Base-by-base conservation (phyloP, 1,140 invertebrate species). In the Drosophila nasuta region DNA sequence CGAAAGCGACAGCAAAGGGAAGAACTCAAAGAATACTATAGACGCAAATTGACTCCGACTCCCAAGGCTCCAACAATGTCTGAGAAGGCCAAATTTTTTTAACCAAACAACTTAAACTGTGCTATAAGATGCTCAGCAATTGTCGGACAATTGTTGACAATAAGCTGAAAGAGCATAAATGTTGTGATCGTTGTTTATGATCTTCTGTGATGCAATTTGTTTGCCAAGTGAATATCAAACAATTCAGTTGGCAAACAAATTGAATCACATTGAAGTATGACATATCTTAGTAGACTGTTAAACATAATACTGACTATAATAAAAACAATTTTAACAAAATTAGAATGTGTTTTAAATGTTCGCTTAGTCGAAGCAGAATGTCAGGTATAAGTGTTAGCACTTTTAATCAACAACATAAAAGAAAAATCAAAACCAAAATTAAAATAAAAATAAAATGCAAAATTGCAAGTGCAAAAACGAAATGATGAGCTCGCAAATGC, bases 401-500 rank as follows among this genome's bases (percentile, higher is more conserved):
- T 25, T 63, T 41, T 52, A 38, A 20, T 17, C 43, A 10, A 57
- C 17, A 41, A n/a, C 25, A 41, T 20, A 20, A 15, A 17, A 25
- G 17, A 38, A 35, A 38, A 52, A n/a, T 10, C 11, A 51, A 51
- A 52, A 10, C 48, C n/a, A 54, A 30, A 54, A 1, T 25, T 11
- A 49, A 49, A 49, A 49, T 25, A 11, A 35, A n/a, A 54, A 54
- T 35, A 8, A 15, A 54, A 8, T 1, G 15, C 25, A 48, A 81
- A 77, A 69, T 82, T 77, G 6, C 17, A 64, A 52, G 68, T 79
- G 13, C 20, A 41, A 52, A 11, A 3, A 62, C 75, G 69, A 77
- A 77, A 20, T 13, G 0, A 49, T 38, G 46, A 46, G 33, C 25
- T 1, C 10, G 15, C 5, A 5, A 33, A 17, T 43, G 11, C 58